Percentiles rank a stretch among this genome's conserved stretches.
These are phyloP conservation scores for Pseudolaguvia tuberculata DNA, from an alignment of 2,113 vertebrate species.

Conservation along the genomic window DNA sequence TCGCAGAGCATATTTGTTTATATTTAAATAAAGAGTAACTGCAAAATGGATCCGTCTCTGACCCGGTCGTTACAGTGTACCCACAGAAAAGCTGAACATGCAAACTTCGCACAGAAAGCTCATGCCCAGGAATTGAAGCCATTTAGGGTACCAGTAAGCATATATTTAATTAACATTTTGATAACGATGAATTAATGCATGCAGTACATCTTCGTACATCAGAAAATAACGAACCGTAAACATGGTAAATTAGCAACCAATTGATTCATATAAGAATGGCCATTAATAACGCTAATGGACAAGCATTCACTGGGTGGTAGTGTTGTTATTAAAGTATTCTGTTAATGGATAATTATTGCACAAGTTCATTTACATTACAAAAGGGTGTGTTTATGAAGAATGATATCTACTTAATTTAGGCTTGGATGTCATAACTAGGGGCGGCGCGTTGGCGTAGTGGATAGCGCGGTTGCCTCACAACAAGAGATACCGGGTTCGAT, in stretches of 20 bases:
- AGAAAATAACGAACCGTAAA: background rate
- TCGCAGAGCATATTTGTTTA: too few species aligned
- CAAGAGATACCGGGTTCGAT: too few species aligned
- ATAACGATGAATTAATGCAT: constrained; percentile 3
- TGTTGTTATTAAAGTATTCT: background rate
- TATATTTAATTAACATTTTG: background rate
- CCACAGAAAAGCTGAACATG: too few species aligned
- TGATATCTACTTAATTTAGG: background rate
- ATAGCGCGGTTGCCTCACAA: too few species aligned
- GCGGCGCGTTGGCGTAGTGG: too few species aligned
- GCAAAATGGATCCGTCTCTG: too few species aligned
- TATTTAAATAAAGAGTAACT: too few species aligned
- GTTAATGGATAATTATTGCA: background rate
- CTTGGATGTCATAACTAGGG: too few species aligned
- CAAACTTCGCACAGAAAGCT: too few species aligned
- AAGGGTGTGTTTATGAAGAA: background rate
- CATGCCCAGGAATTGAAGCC: too few species aligned
- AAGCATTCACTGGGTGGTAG: background rate
- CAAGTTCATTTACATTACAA: background rate
- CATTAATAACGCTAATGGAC: background rate
- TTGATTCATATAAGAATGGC: background rate
- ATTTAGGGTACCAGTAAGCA: background rate
- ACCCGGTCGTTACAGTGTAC: too few species aligned
- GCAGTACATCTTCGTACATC: background rate
- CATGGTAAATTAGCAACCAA: background rate